Evolutionary conservation across 2,797 vertebrate species (phyloP), one percentile per base, ranked within the genome.

Genomic region (Allobates femoralis): DNA sequence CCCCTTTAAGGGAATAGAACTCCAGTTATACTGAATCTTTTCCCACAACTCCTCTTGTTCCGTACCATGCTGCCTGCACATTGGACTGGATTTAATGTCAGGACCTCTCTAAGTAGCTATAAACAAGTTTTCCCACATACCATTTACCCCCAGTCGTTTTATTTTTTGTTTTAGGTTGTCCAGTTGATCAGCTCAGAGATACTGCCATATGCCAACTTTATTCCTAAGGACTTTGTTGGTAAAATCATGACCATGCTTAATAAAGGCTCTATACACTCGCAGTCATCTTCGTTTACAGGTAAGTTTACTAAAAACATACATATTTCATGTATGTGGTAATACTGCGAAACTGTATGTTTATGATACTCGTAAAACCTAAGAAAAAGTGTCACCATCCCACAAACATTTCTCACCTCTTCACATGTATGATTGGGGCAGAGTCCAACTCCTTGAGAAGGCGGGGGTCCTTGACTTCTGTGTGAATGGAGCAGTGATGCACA

Each of bases 231-330:
- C 90, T 99, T 99, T 93, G 98, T 99, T 82, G 96, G 96, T 82
- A 97, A 98, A 88, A 99, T 99, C 91, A 99, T 99, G 98, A 94
- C 97, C n/a, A 99, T 99, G 98, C 96, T 99, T 81, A 99, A 99
- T 91, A 97, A 96, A 94, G 98, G 98, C 34, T 99, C 98, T 64
- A 99, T 99, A 93, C 98, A 99, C 92, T 99, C 98, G 11, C 98
- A 99, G 91, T 97, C 98, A 0, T 96, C 98, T 56, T 99, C 98
- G 0, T 99, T 99, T 92, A 99, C 98, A 95, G 98, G 98, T 99
- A 94, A 78, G 89, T 79, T 88, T 90, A 67, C 10, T n/a, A 75
- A 75, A 62, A 26, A 16, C 56, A 26, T 37, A 23, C 30, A 26
- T 5, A 12, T 46, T n/a, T 56, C 26, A 21, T 19, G 4, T 34